phyloP scores from a whole-genome alignment of 2,113 vertebrate genomes.

The Gorsachius goisagi region DNA sequence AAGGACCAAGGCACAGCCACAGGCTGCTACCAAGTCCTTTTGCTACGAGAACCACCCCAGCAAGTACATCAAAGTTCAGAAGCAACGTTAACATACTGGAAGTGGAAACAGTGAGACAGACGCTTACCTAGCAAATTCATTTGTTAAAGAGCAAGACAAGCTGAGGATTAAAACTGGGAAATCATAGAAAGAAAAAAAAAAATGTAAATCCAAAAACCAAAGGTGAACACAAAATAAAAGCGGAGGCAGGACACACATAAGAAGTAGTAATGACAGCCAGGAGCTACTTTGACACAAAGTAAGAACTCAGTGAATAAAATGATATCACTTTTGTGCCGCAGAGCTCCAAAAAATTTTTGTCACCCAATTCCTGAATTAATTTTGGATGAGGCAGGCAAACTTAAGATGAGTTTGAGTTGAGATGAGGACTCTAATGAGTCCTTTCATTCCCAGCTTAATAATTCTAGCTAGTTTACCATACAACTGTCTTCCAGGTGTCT shows the following conservation, averaged over 20 bases:
- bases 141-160: background rate
- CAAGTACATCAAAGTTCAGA: background rate
- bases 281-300: background rate
- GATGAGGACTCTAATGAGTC: background rate
- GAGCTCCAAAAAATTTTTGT: background rate
- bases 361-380: background rate
- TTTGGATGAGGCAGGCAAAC: background rate
- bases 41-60: background rate
- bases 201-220: background rate
- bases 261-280: background rate
- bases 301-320: background rate
- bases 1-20: background rate
- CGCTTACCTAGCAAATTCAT: background rate
- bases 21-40: background rate
- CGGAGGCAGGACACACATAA: background rate
- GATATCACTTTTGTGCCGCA: background rate
- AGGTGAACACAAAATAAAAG: background rate
- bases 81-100: background rate
- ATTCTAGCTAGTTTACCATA: background rate
- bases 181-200: background rate
- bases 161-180: background rate
- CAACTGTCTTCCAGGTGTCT: background rate
- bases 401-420: too few species aligned
- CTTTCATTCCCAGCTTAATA: background rate
- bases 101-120: background rate